Evolutionary conservation across 2,888 invertebrate genomes (phyloP).

Genomic region (Pegoplata infirma): DNA sequence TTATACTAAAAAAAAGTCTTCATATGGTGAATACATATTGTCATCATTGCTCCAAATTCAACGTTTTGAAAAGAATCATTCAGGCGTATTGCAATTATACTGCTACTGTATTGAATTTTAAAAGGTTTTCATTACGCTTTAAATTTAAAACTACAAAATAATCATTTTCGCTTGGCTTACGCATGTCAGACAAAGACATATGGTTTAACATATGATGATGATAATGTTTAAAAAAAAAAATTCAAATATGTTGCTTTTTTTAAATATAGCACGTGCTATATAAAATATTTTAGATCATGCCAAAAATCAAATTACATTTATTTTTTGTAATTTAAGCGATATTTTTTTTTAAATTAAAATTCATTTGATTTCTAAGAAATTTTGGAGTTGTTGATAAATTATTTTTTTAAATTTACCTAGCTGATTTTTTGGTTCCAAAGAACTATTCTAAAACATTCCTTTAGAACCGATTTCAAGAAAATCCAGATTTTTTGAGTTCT

Average conservation of each 20-base stretch:
- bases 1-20: slow-evolving; percentile 15
- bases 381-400: too few relatives aligned
- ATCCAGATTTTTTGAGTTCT: too few relatives aligned
- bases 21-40: slow-evolving; percentile 41
- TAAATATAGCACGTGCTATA: slow-evolving; percentile 56
- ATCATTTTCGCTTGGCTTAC: slow-evolving; percentile 72
- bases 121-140: slow-evolving; percentile 55
- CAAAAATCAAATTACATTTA: slow-evolving; percentile 12
- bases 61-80: slow-evolving; percentile 57
- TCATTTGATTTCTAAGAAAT: too few relatives aligned
- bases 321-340: too few relatives aligned
- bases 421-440: too few relatives aligned
- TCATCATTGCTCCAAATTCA: slow-evolving; percentile 55
- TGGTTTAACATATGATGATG: slow-evolving; percentile 60
- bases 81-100: slow-evolving; percentile 59
- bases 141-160: slow-evolving; percentile 19
- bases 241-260: slow-evolving; percentile 11
- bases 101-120: slow-evolving; percentile 61
- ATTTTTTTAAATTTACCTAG: too few relatives aligned
- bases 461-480: too few relatives aligned
- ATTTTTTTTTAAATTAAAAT: too few relatives aligned
- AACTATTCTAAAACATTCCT: too few relatives aligned
- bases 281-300: slow-evolving; percentile 23
- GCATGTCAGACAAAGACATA: slow-evolving; percentile 65
- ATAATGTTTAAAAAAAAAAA: background rate